Evolutionary conservation across 2,113 vertebrate species (phyloP).

Genomic region (Ahaetulla prasina): DNA sequence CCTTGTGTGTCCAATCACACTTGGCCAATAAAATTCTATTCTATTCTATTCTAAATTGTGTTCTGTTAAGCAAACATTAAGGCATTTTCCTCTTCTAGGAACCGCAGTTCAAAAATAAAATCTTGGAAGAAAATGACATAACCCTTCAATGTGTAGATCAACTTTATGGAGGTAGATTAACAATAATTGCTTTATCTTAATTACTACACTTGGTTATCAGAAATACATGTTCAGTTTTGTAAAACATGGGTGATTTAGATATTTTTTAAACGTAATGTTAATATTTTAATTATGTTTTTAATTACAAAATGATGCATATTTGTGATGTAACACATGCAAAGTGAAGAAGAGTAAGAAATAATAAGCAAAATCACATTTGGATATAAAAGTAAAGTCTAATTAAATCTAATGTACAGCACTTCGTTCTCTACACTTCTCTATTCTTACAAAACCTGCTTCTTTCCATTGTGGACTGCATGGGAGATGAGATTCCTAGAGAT

Average conservation of each 20-base stretch:
- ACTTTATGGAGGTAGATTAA: slow-evolving; percentile 79
- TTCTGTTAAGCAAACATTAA: background rate
- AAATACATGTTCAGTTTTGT: background rate
- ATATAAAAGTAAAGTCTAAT: background rate
- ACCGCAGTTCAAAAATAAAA: slow-evolving; percentile 80
- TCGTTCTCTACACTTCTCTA: background rate
- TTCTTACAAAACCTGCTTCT: background rate
- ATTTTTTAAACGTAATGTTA: background rate
- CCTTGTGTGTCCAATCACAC: too few species aligned
- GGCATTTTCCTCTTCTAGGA: slow-evolving; percentile 63
- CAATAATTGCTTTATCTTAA: background rate
- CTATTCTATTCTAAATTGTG: too few species aligned
- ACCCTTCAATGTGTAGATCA: slow-evolving; percentile 85
- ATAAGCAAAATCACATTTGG: background rate
- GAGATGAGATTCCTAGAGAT: background rate
- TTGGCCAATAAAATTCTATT: too few species aligned
- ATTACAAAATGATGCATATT: background rate
- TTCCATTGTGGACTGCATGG: background rate
- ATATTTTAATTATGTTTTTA: background rate
- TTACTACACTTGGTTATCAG: background rate
- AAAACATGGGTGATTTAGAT: background rate
- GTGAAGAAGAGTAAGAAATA: background rate
- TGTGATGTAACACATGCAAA: background rate
- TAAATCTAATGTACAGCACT: background rate
- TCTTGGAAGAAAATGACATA: slow-evolving; percentile 85